Evolutionary conservation across 2,113 vertebrate species (phyloP).

Genomic region (Protobothrops flavoviridis): DNA sequence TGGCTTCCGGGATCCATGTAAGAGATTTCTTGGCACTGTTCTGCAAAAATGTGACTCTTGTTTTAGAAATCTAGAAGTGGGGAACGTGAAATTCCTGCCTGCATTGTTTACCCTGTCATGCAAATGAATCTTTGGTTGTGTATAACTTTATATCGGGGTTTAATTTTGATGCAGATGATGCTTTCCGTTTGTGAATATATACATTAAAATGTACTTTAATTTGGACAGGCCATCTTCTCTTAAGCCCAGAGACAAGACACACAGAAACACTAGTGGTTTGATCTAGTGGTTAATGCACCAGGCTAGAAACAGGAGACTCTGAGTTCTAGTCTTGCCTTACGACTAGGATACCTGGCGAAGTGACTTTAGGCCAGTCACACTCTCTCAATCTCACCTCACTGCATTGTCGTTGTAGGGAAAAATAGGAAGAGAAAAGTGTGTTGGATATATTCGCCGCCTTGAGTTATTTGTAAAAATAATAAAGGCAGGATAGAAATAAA

Average conservation of each 20-base stretch:
- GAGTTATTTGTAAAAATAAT: not conserved
- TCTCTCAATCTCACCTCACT: not conserved
- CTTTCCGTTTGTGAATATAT: not conserved
- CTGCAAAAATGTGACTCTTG: not conserved
- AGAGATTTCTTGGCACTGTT: not conserved
- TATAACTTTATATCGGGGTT: not conserved
- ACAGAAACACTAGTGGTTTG: not conserved
- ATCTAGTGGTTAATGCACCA: not conserved
- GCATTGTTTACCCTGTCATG: not conserved
- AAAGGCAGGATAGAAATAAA: not conserved
- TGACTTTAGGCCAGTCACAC: too few species aligned
- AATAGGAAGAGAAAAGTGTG: not conserved
- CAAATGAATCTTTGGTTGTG: not conserved
- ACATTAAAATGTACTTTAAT: not conserved
- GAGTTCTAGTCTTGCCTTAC: not conserved
- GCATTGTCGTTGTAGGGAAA: not conserved
- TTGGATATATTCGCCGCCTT: not conserved
- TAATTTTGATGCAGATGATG: not conserved
- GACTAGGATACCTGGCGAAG: not conserved
- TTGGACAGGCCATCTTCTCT: not conserved
- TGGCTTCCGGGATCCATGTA: slow-evolving; percentile 29
- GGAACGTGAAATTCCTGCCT: not conserved
- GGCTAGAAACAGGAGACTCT: too few species aligned
- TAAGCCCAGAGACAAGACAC: not conserved
- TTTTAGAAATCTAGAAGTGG: not conserved